These are phyloP conservation scores for Dendrophyllia cribrosa DNA, from an alignment of 64 coral and sea anemone genomes.

Conservation along the genomic window DNA sequence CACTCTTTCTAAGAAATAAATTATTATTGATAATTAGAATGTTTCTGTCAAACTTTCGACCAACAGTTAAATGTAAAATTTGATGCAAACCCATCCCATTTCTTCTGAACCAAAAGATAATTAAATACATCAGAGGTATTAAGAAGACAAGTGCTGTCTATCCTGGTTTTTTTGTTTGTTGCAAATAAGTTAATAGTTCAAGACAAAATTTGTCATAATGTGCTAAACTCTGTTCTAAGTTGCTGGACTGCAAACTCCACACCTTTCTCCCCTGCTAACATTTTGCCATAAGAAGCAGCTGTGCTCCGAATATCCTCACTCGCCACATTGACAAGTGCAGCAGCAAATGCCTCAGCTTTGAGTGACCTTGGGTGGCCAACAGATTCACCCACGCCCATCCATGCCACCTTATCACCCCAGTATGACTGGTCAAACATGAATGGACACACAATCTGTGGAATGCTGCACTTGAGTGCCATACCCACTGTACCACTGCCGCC, in stretches of 20 bases:
- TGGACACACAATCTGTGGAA: slow-evolving; percentile 90
- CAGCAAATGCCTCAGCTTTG: slow-evolving; percentile 28
- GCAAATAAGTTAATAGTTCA: too few relatives aligned
- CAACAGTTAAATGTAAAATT: too few relatives aligned
- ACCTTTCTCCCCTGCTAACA: slow-evolving; percentile 50
- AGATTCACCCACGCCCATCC: slow-evolving; percentile 88
- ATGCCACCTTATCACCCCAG: slow-evolving; percentile 87
- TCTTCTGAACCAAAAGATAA: too few relatives aligned
- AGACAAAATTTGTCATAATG: background rate
- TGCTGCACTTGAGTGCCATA: slow-evolving; percentile 65
- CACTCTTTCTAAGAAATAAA: slow-evolving; percentile 14
- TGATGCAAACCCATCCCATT: too few relatives aligned
- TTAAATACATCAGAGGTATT: too few relatives aligned
- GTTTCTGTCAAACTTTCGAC: background rate
- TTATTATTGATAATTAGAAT: background rate
- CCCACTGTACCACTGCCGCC: slow-evolving; percentile 93
- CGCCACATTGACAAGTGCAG: slow-evolving; percentile 45
- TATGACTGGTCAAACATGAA: slow-evolving; percentile 99
- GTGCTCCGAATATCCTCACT: slow-evolving; percentile 43
- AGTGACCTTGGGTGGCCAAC: slow-evolving; percentile 84
- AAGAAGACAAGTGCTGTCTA: too few relatives aligned
- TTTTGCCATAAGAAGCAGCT: slow-evolving; percentile 53
- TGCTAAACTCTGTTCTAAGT: slow-evolving; percentile 45
- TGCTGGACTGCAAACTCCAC: slow-evolving; percentile 55
- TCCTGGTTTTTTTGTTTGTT: too few relatives aligned